phyloP scores from a whole-genome alignment of 53 echinoderm and acorn worm species.

The Echinometra lucunter region DNA sequence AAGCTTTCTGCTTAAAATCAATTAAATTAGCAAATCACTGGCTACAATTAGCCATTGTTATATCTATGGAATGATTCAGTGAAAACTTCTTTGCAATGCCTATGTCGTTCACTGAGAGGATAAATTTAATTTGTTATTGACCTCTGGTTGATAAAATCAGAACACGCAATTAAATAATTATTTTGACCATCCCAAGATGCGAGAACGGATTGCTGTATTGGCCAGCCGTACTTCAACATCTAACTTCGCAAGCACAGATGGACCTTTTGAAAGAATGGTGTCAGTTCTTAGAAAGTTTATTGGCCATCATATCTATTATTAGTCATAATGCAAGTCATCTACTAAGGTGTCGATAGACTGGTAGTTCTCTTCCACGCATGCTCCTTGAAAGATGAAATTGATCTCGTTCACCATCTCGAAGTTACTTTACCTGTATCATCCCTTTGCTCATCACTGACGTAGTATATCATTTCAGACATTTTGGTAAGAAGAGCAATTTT shows the following conservation, averaged over 20 bases:
- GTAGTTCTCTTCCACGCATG: neutral
- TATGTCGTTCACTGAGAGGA: neutral
- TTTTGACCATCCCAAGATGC: neutral
- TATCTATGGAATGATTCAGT: neutral
- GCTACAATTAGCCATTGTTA: neutral
- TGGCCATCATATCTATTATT: conserved; percentile 27
- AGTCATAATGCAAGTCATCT: conserved; percentile 32
- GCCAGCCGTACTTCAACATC: neutral
- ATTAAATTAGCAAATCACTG: too few relatives aligned
- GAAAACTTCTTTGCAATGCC: too few relatives aligned
- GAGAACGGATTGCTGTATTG: neutral
- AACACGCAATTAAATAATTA: neutral
- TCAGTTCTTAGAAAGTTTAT: conserved; percentile 45
- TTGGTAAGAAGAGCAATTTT: too few relatives aligned
- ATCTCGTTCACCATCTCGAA: neutral
- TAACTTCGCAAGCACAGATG: neutral
- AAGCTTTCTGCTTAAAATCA: neutral
- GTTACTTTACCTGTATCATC: neutral
- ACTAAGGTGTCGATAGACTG: conserved; percentile 10
- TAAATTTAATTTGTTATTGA: too few relatives aligned
- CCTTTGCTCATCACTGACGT: neutral
- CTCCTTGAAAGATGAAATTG: neutral
- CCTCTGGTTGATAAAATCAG: neutral
- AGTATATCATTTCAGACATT: neutral
- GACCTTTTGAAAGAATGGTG: conserved; percentile 31